Conservation (phyloP, 2,797 vertebrate species). For the Tinamus major region DNA sequence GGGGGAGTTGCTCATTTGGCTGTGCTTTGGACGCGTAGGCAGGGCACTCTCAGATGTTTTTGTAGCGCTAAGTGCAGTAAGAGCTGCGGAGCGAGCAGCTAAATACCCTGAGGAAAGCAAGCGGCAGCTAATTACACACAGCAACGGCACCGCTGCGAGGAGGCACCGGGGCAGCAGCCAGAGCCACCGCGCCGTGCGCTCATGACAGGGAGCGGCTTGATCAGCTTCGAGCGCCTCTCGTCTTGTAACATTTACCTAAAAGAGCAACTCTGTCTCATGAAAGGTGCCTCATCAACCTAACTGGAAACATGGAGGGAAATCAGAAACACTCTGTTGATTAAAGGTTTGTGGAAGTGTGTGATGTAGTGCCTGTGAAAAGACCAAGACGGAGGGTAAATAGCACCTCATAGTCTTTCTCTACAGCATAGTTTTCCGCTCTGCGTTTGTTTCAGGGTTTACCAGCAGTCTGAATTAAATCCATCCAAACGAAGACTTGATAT, state of each 20-base stretch:
- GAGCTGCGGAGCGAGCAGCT: slow-evolving; percentile 48
- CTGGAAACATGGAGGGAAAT: neutral
- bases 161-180: neutral
- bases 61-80: slow-evolving; percentile 54
- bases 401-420: neutral
- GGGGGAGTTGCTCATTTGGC: slow-evolving; percentile 29
- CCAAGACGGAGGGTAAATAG: neutral
- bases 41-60: slow-evolving; percentile 38
- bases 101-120: slow-evolving; percentile 60
- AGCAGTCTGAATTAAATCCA: slow-evolving; percentile 39
- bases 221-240: neutral
- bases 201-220: neutral
- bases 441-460: slow-evolving; percentile 37
- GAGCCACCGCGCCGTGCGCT: neutral
- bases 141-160: slow-evolving; percentile 16
- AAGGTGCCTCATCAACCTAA: neutral
- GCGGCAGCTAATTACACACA: slow-evolving; percentile 36
- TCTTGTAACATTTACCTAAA: neutral
- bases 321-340: neutral
- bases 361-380: neutral
- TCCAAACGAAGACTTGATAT: slow-evolving; percentile 51
- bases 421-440: neutral
- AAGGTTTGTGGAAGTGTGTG: neutral
- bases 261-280: neutral
- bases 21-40: slow-evolving; percentile 13